Evolutionary conservation across 1,140 invertebrate species (phyloP), one percentile per base, ranked within the genome.

Genomic region (Chironomus tepperi): DNA sequence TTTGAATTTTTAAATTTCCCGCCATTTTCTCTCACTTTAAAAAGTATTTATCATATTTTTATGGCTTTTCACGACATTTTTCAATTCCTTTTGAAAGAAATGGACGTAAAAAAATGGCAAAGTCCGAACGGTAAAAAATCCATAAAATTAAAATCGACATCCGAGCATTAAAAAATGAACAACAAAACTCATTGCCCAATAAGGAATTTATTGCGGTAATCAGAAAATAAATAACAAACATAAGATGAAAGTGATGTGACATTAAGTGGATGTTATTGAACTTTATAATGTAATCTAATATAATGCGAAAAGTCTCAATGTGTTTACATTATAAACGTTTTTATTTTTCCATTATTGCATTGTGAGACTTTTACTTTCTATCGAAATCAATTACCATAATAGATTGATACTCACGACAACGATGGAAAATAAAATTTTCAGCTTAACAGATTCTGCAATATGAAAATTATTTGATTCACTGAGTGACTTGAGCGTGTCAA

Each of bases 361-460:
- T 65, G 75, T 74, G 47, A 65, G 75, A 76, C 77, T 77, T 77
- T 77, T 78, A 76, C 73, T 57, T 65, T 43, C 19, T 72, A 15
- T 75, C 77, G 72, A 43, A 75, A 70, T 72, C 76, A 47, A 18
- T 18, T 19, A 34, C 74, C n/a, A 75, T 67, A 73, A 21, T 43
- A 75, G 74, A 73, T 74, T 42, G 18, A 75, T 78, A 91, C 92
- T 91, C 85, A 97, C 95, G 83, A 97, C 95, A 78, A 97, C 89
- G 70, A 97, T 92, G 73, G 95, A 97, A 82, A 97, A 97, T 47
- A 98, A 87, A 75, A 98, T 93, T 86, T 97, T 98, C 64, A 90
- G 90, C 84, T 97, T 97, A 21, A 97, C 86, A 79, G 96, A 93
- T 74, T 91, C 89, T 0, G 92, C 91, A 74, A 93, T 89, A 72